Conservation (phyloP, 1,140 invertebrate genomes). For the Delia radicum region DNA sequence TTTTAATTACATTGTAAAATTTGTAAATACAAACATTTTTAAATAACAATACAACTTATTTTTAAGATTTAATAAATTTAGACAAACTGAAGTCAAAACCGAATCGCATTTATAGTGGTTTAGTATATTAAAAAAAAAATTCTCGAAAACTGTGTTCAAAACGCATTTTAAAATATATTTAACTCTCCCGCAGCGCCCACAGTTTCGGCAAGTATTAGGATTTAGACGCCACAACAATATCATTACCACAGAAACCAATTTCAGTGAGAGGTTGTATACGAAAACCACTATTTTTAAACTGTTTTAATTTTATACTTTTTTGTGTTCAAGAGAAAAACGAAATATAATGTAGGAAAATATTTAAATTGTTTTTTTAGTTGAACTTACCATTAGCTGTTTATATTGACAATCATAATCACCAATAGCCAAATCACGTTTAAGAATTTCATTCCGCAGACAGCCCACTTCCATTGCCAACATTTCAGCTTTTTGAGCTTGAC, state of each 20-base stretch:
- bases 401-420: constrained; percentile 48
- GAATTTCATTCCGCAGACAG: constrained; percentile 39
- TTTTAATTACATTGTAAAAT: neutral
- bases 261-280: constrained; percentile 26
- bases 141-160: too few species aligned
- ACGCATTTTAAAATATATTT: too few species aligned
- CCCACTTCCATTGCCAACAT: constrained; percentile 37
- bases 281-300: constrained; percentile 47
- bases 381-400: constrained; percentile 48
- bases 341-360: neutral
- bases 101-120: too few species aligned
- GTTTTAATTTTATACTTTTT: constrained; percentile 39
- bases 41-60: neutral
- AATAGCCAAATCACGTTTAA: constrained; percentile 39
- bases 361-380: neutral
- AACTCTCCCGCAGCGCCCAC: too few species aligned
- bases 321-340: constrained; percentile 1
- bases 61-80: neutral
- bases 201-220: too few species aligned
- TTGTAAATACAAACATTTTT: neutral
- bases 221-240: neutral
- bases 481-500: constrained; percentile 32
- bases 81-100: neutral
- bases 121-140: too few species aligned
- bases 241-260: neutral